phyloP scores from a whole-genome alignment of 2,888 invertebrate species.

The Synanthedon formicaeformis region DNA sequence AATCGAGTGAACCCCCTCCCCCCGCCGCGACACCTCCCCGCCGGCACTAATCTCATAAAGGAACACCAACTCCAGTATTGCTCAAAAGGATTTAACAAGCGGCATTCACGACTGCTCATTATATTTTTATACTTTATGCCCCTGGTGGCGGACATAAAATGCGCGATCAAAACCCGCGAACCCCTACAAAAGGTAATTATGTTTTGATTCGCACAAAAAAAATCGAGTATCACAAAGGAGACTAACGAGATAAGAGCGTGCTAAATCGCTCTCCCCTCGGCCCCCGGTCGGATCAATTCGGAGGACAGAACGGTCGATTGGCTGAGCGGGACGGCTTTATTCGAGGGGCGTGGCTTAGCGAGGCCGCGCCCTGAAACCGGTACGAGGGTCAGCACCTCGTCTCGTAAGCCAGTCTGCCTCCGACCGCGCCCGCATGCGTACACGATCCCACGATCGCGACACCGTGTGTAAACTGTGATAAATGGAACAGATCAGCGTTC shows the following conservation, averaged over 20 bases:
- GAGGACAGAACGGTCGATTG: slow-evolving; percentile 53
- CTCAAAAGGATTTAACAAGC: slow-evolving; percentile 70
- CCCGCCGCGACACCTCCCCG: slow-evolving; percentile 3
- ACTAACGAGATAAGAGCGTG: slow-evolving; percentile 72
- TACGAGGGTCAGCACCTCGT: slow-evolving; percentile 30
- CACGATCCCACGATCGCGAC: slow-evolving; percentile 54
- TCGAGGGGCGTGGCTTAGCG: slow-evolving; percentile 14
- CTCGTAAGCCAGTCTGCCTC: slow-evolving; percentile 53
- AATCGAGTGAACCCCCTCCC: slow-evolving; percentile 29
- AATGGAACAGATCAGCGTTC: slow-evolving; percentile 66
- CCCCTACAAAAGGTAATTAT: slow-evolving; percentile 71
- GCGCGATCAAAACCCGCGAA: slow-evolving; percentile 68
- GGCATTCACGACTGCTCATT: slow-evolving; percentile 63
- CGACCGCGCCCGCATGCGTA: slow-evolving; percentile 67
- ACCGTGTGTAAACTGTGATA: slow-evolving; percentile 49
- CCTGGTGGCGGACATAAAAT: slow-evolving; percentile 57
- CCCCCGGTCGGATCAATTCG: slow-evolving; percentile 63
- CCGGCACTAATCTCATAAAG: slow-evolving; percentile 56
- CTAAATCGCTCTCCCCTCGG: slow-evolving; percentile 62
- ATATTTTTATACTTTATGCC: slow-evolving; percentile 69
- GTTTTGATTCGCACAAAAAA: slow-evolving; percentile 68
- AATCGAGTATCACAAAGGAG: slow-evolving; percentile 69
- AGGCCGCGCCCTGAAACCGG: slow-evolving; percentile 23
- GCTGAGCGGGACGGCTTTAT: slow-evolving; percentile 47
- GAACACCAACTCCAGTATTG: slow-evolving; percentile 38